These are phyloP conservation scores for Erinaceus europaeus DNA, from an alignment of 2,113 vertebrate species.

Conservation along the genomic window DNA sequence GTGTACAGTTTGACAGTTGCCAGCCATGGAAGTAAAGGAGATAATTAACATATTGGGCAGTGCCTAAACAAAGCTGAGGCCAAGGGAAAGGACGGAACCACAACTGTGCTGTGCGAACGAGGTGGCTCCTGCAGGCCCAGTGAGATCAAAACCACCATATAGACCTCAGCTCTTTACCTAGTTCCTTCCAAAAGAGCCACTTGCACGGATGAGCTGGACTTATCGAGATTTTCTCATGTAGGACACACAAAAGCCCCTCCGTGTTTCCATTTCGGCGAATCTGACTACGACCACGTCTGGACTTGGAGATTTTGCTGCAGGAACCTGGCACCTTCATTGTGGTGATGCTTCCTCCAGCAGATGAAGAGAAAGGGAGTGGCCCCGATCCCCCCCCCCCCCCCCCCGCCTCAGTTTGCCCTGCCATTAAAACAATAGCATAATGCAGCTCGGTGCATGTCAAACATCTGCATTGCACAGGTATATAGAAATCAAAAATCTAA, in stretches of 20 bases:
- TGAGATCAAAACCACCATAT: conserved; percentile 59
- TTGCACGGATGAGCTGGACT: not conserved
- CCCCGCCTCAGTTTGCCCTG: no score
- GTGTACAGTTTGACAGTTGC: conserved; percentile 83
- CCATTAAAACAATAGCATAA: not conserved
- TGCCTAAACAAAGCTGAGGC: conserved; percentile 83
- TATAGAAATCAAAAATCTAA: not conserved
- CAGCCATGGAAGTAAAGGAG: conserved; percentile 80
- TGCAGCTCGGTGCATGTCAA: rapidly evolving
- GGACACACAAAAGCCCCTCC: not conserved
- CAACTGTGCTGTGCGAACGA: not conserved
- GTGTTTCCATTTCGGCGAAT: not conserved
- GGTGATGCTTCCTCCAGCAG: rapidly evolving
- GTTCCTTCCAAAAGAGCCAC: not conserved
- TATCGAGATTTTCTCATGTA: not conserved
- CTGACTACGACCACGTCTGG: rapidly evolving
- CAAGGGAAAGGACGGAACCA: conserved; percentile 31
- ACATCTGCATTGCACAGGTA: not conserved
- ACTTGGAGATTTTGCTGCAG: not conserved
- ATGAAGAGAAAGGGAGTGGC: not conserved
- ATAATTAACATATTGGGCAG: conserved; percentile 94
- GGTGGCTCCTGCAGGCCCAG: conserved; percentile 4
- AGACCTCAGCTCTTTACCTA: not conserved
- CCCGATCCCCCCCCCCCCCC: not conserved
- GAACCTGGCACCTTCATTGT: rapidly evolving